Evolutionary conservation across 2,888 invertebrate species (phyloP).

Genomic region (Coleophora deauratella): DNA sequence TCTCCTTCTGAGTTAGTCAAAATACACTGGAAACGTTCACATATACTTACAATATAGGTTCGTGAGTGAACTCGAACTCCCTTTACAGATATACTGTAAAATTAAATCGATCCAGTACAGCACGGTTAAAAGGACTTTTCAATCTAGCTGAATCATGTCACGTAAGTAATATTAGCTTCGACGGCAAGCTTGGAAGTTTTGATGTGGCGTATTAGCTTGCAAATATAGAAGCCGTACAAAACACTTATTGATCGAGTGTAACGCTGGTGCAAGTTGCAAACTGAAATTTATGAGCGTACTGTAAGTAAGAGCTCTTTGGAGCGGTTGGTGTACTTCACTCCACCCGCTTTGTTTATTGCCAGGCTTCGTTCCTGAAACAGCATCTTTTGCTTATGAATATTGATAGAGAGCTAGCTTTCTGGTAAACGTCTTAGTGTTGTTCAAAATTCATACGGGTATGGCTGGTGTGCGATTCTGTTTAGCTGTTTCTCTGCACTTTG

Average conservation of each 20-base stretch:
- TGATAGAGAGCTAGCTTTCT: slow-evolving; percentile 55
- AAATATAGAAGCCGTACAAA: slow-evolving; percentile 72
- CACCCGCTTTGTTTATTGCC: slow-evolving; percentile 62
- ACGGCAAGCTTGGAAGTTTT: slow-evolving; percentile 54
- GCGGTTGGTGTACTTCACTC: slow-evolving; percentile 48
- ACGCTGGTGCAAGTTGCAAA: slow-evolving; percentile 65
- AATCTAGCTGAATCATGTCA: slow-evolving; percentile 25
- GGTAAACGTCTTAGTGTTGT: slow-evolving; percentile 50
- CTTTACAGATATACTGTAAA: too few species aligned
- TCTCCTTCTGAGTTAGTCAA: too few species aligned
- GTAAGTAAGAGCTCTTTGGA: slow-evolving; percentile 53
- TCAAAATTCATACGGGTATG: neutral
- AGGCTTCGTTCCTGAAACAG: slow-evolving; percentile 49
- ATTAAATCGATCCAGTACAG: too few species aligned
- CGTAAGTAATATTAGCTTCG: slow-evolving; percentile 53
- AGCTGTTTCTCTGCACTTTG: too few species aligned
- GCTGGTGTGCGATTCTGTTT: too few species aligned
- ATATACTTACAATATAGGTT: too few species aligned
- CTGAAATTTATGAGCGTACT: slow-evolving; percentile 65
- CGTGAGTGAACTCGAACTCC: too few species aligned
- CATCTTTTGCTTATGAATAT: slow-evolving; percentile 66
- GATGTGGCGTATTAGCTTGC: slow-evolving; percentile 67
- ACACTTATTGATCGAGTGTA: slow-evolving; percentile 70
- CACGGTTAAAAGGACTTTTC: too few species aligned
- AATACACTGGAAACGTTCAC: too few species aligned